Evolutionary conservation across 2,888 invertebrate genomes (phyloP).

Genomic region (Scaptomyza parva): DNA sequence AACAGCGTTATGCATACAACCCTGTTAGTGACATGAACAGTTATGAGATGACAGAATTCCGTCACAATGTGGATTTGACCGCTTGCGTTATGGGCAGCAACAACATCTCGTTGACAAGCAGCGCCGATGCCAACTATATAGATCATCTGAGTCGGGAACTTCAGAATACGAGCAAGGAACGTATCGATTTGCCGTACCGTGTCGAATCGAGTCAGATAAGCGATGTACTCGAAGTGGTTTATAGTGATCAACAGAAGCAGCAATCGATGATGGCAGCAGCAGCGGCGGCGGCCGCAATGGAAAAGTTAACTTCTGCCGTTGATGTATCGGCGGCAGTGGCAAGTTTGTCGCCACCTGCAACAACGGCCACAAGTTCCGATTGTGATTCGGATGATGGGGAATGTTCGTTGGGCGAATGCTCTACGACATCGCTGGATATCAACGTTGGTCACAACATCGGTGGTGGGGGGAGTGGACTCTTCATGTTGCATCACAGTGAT

Average conservation of each 20-base stretch:
- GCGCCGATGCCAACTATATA: constrained; percentile 73
- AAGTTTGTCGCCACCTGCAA: constrained; percentile 47
- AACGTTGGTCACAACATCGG: constrained; percentile 48
- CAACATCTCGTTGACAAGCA: constrained; percentile 78
- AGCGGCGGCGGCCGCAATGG: constrained; percentile 8
- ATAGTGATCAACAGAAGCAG: constrained; percentile 37
- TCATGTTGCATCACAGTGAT: constrained; percentile 85
- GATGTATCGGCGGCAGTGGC: constrained; percentile 4
- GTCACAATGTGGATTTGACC: constrained; percentile 83
- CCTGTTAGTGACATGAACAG: neutral
- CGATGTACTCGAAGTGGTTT: constrained; percentile 82
- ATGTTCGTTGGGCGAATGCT: constrained; percentile 34
- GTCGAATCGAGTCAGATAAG: constrained; percentile 41
- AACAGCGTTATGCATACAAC: neutral
- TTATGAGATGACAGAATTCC: constrained; percentile 67
- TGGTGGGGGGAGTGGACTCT: neutral
- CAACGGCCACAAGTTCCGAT: constrained; percentile 51
- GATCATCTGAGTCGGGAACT: constrained; percentile 81
- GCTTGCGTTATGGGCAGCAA: constrained; percentile 85
- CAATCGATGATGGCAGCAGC: constrained; percentile 14
- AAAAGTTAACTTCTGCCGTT: neutral
- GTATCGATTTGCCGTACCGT: constrained; percentile 61
- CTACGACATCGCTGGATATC: constrained; percentile 37
- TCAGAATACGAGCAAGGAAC: constrained; percentile 80
- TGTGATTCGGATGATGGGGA: constrained; percentile 69